Evolutionary conservation across 2,113 vertebrate genomes (phyloP), one percentile per base, ranked within the genome.

Genomic region (Cyanoramphus novaezelandiae): DNA sequence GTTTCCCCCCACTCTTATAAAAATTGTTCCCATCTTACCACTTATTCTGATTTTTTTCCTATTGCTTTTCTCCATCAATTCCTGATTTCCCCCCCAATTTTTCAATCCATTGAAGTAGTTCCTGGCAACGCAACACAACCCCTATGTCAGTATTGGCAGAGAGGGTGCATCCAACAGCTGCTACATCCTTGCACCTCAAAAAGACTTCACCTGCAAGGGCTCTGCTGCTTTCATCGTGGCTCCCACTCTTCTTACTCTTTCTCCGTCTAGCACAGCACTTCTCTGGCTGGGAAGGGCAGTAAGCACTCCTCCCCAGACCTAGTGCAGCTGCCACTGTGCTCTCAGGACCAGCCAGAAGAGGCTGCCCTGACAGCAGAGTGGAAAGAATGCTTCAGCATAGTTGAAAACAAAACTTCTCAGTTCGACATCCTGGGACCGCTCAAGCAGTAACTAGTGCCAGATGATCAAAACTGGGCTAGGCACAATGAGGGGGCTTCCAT

Each of bases 181-280:
- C 86, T 60, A 64, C 46, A 37, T 27, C 41, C 87, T 64, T 53
- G 12, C 47, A 62, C 74, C 65, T 74, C 81, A 44, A 91, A 91
- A 84, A 82, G 64, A 55, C 47, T 95, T 98, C 98, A 98, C 98
- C 98, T 98, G 98, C 93, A 97, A 82, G 76, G 95, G 91, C 41
- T 97, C 89, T 46, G 97, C 91, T 0, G 97, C 97, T 91, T 97
- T 96, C 98, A 98, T 98, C 91, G 95, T 96, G 98, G 88, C 57
- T 82, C 62, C 84, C 82, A 46, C 60, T 92, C 82, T 92, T 95
- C 95, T 85, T 72, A 65, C 71, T 94, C 91, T 49, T 76, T 80
- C 44, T 63, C 86, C 41, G 25, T 35, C 71, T 55, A 91, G 97
- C 88, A 86, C 92, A 96, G 91, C 35, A 52, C 88, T 83, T 75